Conservation (phyloP, 1,140 invertebrate species). For the Drosophila subpulchrella region DNA sequence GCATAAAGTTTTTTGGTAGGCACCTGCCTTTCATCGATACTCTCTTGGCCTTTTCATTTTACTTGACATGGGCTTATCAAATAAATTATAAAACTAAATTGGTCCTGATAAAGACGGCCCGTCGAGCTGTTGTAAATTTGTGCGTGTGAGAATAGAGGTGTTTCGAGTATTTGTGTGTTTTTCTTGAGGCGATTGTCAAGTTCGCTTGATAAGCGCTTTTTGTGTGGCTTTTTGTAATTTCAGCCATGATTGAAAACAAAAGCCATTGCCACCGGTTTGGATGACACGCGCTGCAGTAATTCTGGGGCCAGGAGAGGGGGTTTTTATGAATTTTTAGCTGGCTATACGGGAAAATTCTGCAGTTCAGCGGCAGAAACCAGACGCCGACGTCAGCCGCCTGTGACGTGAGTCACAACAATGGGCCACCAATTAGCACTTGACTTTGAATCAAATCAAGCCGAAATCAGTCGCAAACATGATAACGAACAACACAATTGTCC, state of each 20-base stretch:
- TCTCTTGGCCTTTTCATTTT: conserved; percentile 37
- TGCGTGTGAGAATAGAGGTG: conserved; percentile 30
- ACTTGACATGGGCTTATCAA: conserved; percentile 78
- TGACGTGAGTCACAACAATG: conserved; percentile 63
- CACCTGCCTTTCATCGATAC: conserved; percentile 17
- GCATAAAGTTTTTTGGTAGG: conserved; percentile 55
- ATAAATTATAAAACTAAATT: conserved; percentile 59
- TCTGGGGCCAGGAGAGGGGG: not conserved
- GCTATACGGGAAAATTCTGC: conserved; percentile 64
- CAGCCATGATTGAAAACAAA: conserved; percentile 45
- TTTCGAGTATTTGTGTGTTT: conserved; percentile 3
- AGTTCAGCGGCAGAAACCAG: conserved; percentile 48
- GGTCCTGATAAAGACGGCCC: conserved; percentile 50
- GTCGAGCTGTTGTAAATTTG: conserved; percentile 45
- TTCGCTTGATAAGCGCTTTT: conserved; percentile 72
- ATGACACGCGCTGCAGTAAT: conserved; percentile 18
- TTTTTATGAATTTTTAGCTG: not conserved
- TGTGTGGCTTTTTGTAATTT: conserved; percentile 34
- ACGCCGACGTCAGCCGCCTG: conserved; percentile 23
- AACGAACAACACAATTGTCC: conserved; percentile 43
- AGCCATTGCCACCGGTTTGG: conserved; percentile 24
- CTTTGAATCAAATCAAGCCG: conserved; percentile 74
- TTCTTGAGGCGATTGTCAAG: conserved; percentile 28
- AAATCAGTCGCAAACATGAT: conserved; percentile 72
- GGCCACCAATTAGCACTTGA: conserved; percentile 73